These are phyloP conservation scores for Theodoxus fluviatilis DNA, from an alignment of 2,888 invertebrate genomes.

Conservation along the genomic window DNA sequence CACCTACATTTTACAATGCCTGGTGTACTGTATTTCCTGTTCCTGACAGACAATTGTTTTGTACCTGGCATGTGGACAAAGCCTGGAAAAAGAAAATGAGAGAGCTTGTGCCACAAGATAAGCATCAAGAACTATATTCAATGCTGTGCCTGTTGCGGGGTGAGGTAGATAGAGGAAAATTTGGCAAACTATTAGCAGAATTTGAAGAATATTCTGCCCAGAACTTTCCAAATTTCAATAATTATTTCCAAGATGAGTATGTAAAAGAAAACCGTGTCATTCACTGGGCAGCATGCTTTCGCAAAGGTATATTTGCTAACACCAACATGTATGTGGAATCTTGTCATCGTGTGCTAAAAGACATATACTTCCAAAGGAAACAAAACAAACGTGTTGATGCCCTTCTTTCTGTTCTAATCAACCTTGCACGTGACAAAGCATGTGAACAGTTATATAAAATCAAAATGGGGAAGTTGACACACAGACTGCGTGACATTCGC, in stretches of 20 bases:
- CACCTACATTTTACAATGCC: too few relatives aligned
- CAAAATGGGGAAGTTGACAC: slow-evolving; percentile 5
- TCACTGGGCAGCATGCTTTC: slow-evolving; percentile 6
- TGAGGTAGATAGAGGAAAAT: not conserved
- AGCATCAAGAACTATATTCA: not conserved
- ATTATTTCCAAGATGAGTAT: too few relatives aligned
- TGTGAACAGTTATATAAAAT: slow-evolving; percentile 1
- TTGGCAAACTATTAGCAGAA: not conserved
- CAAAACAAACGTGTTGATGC: too few relatives aligned
- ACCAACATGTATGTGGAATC: slow-evolving; percentile 8
- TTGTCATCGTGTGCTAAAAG: slow-evolving; percentile 3
- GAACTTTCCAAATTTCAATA: too few relatives aligned
- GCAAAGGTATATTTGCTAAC: not conserved
- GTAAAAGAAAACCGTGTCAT: too few relatives aligned
- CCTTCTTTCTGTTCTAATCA: too few relatives aligned
- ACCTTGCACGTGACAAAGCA: slow-evolving; percentile 6
- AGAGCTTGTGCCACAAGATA: not conserved
- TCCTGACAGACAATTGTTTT: not conserved
- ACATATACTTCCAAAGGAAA: slow-evolving; percentile 1
- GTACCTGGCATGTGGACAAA: slow-evolving; percentile 6
- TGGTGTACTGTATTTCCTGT: not conserved
- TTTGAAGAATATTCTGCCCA: slow-evolving; percentile 12
- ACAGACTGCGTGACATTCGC: not conserved
- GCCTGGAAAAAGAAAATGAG: slow-evolving; percentile 9
- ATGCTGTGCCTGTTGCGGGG: slow-evolving; percentile 6